These are phyloP conservation scores for Enteromius trimaculatus DNA, from an alignment of 2,797 vertebrate genomes.

Conservation along the genomic window DNA sequence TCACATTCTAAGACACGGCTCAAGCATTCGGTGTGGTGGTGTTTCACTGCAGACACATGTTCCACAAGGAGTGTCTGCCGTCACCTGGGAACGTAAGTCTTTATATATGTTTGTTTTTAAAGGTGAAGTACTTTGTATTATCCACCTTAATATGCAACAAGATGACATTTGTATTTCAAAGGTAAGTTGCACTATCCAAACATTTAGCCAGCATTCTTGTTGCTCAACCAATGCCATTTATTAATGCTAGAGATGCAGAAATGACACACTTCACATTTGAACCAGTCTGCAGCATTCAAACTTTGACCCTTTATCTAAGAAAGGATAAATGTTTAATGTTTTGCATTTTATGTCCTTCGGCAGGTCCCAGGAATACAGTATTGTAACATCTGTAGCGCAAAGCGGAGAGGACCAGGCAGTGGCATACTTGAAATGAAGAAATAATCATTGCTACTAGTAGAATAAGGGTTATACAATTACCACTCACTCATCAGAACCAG, in stretches of 20 bases:
- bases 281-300: not conserved
- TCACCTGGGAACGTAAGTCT: constrained; percentile 86
- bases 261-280: not conserved
- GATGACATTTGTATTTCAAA: not conserved
- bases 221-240: not conserved
- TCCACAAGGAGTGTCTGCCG: constrained; percentile 96
- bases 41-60: constrained; percentile 98
- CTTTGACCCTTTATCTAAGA: not conserved
- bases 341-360: constrained; percentile 15
- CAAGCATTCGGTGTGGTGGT: constrained; percentile 90
- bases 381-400: constrained; percentile 98
- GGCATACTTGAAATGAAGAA: constrained; percentile 93
- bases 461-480: not conserved
- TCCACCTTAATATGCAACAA: not conserved
- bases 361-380: constrained; percentile 87
- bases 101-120: not conserved
- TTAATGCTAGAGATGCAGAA: not conserved
- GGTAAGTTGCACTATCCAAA: not conserved
- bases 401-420: constrained; percentile 89
- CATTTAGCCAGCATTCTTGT: not conserved
- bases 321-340: not conserved
- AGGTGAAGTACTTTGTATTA: not conserved
- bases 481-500: not conserved
- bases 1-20: constrained; percentile 82
- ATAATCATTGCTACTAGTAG: constrained; percentile 58